Evolutionary conservation across 2,797 vertebrate genomes (phyloP), one percentile per base, ranked within the genome.

Genomic region (Etheostoma perlongum): DNA sequence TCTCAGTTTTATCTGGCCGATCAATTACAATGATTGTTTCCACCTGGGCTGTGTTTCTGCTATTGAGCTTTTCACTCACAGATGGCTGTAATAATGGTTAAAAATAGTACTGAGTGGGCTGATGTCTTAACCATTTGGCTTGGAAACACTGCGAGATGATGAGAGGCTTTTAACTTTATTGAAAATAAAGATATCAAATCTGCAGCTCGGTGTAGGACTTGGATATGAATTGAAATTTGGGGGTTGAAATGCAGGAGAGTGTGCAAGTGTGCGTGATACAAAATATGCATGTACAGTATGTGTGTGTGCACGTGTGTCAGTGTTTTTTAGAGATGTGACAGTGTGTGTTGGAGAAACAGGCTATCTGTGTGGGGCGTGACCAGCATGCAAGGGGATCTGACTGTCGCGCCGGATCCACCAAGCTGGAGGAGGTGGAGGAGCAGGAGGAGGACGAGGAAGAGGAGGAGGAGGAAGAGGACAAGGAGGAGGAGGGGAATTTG

Each of bases 351-450:
- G 72, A 83, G 81, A 86, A 82, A 85, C 54, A 74, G 78, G 81
- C 71, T 87, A 88, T 90, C 84, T 87, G 78, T 72, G 85, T 91
- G 90, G 91, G 92, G 92, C 88, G 93, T 94, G 93, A 93, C 92
- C 74, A 33, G 91, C 91, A 94, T 94, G 91, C 44, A 88, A 94
- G 83, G 79, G 82, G 88, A 92, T 89, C 76, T 40, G 74, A 86
- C 87, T 85, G 91, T 88, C 81, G 85, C 83, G 88, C 78, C 80
- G 4, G 69, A 84, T 85, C 87, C 81, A 77, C 74, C 14, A 33
- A 84, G 78, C 58, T 27, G 85, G 72, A 76, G 74, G 83, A 81
- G 77, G 82, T 72, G 59, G 69, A 80, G 58, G 77, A 69, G 55
- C 42, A 72, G 19, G 78, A 63, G n/a, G 83, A 81, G 77, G 82